phyloP scores from a whole-genome alignment of 2,113 vertebrate species.

The Esox niger region DNA sequence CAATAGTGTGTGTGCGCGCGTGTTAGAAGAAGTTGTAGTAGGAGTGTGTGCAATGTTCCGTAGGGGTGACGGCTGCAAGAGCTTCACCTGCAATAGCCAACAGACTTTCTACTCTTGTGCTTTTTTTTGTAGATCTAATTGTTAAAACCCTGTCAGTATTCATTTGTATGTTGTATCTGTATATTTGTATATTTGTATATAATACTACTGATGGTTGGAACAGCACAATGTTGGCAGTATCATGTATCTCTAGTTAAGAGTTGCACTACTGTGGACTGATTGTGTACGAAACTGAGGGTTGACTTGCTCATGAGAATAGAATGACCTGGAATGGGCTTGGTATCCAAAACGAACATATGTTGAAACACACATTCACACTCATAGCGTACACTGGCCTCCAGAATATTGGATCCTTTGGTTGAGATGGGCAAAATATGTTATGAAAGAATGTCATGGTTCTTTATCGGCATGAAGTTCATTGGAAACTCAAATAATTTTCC shows the following conservation, averaged over 20 bases:
- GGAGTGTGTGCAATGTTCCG: conserved; percentile 36
- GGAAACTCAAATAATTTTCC: no score
- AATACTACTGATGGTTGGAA: conserved; percentile 88
- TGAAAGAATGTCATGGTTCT: no score
- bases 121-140: conserved; percentile 93
- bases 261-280: conserved; percentile 33
- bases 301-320: conserved; percentile 20
- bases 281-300: conserved; percentile 43
- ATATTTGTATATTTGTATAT: conserved; percentile 89
- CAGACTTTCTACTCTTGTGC: conserved; percentile 76
- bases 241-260: conserved; percentile 30
- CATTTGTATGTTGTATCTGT: conserved; percentile 95
- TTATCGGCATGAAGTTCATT: no score
- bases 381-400: background rate
- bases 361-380: conserved; percentile 9
- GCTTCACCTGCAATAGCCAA: conserved; percentile 83
- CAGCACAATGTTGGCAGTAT: conserved; percentile 87
- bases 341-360: conserved; percentile 22
- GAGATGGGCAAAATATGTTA: no score
- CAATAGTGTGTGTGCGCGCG: conserved; percentile 43
- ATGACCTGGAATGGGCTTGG: conserved; percentile 32
- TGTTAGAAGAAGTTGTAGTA: no score
- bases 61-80: conserved; percentile 34
- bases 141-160: conserved; percentile 90
- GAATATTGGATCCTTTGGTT: background rate